Evolutionary conservation across 2,888 invertebrate genomes (phyloP).

Genomic region (Rosalia funebris): DNA sequence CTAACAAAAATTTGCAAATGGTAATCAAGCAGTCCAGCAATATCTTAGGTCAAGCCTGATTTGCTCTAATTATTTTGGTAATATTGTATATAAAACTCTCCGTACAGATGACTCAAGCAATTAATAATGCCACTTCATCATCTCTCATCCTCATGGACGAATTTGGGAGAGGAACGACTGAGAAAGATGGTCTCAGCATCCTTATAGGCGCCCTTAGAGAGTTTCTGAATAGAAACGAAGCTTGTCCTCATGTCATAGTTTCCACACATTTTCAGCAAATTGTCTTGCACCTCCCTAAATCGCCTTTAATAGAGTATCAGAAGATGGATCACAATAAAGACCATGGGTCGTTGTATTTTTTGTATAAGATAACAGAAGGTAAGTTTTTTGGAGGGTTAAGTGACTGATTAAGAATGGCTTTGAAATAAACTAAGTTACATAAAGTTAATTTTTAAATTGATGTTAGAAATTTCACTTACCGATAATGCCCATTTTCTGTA

Average conservation of each 20-base stretch:
- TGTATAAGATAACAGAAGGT: slow-evolving; percentile 74
- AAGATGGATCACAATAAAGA: slow-evolving; percentile 56
- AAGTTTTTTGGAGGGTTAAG: too few relatives aligned
- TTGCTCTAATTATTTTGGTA: too few relatives aligned
- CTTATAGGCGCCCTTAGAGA: slow-evolving; percentile 75
- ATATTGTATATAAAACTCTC: too few relatives aligned
- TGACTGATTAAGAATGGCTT: too few relatives aligned
- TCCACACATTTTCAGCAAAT: slow-evolving; percentile 83
- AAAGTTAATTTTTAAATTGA: too few relatives aligned
- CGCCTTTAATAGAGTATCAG: slow-evolving; percentile 58
- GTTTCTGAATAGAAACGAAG: slow-evolving; percentile 68
- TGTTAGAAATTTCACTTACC: too few relatives aligned
- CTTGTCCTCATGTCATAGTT: slow-evolving; percentile 79
- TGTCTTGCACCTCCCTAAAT: slow-evolving; percentile 68
- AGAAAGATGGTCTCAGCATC: slow-evolving; percentile 80
- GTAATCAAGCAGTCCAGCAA: too few relatives aligned
- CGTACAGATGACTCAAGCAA: slow-evolving; percentile 77
- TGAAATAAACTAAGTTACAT: too few relatives aligned
- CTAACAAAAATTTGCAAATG: too few relatives aligned
- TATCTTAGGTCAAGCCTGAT: too few relatives aligned
- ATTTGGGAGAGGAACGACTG: slow-evolving; percentile 86
- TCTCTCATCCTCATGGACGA: slow-evolving; percentile 88
- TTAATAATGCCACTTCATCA: slow-evolving; percentile 71
- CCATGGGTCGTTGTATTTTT: slow-evolving; percentile 70
- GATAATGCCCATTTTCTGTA: too few relatives aligned